Evolutionary conservation across 2,888 invertebrate species (phyloP).

Genomic region (Teinopalpus imperialis): DNA sequence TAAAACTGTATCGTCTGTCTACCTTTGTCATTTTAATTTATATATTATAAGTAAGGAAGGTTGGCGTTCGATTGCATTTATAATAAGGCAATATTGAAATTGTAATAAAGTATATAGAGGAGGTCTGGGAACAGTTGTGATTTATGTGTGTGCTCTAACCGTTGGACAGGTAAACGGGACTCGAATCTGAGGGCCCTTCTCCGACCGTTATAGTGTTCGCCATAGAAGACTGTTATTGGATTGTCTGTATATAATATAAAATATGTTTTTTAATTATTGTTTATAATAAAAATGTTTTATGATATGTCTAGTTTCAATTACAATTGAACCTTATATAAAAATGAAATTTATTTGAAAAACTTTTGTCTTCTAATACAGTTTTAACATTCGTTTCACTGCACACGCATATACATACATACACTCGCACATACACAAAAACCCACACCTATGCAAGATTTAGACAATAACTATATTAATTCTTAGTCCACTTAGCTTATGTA

Average conservation of each 20-base stretch:
- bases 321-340: too few relatives aligned
- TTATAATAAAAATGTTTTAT: conserved; percentile 78
- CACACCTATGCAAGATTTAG: too few relatives aligned
- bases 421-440: too few relatives aligned
- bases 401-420: too few relatives aligned
- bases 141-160: conserved; percentile 8
- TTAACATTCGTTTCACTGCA: too few relatives aligned
- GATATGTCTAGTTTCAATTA: conserved; percentile 34
- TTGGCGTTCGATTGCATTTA: conserved; percentile 68
- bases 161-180: not conserved
- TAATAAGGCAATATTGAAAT: conserved; percentile 68
- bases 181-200: not conserved
- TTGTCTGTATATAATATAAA: conserved; percentile 44
- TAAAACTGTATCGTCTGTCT: conserved; percentile 5
- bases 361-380: too few relatives aligned
- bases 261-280: conserved; percentile 77
- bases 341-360: too few relatives aligned
- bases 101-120: conserved; percentile 37
- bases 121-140: conserved; percentile 21
- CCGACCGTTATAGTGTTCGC: conserved; percentile 13
- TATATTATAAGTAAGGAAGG: conserved; percentile 31
- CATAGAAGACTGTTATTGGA: conserved; percentile 34
- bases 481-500: too few relatives aligned
- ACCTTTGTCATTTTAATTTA: conserved; percentile 19
- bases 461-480: too few relatives aligned